Evolutionary conservation across 1,140 invertebrate genomes (phyloP).

Genomic region (Nasonia longicornis): DNA sequence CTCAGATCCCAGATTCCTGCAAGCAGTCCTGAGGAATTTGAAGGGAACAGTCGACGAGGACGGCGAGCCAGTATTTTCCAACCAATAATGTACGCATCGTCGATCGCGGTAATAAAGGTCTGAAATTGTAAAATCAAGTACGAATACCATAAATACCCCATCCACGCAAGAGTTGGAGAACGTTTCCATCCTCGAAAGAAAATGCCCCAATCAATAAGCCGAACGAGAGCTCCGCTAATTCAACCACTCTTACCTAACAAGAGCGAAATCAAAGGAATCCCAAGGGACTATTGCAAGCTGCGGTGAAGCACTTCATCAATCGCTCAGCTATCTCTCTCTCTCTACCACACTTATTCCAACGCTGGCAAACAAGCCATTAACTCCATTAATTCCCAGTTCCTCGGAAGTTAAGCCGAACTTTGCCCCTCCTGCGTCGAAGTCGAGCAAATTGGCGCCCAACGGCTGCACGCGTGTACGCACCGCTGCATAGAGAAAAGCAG

Average conservation of each 20-base stretch:
- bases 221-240: neutral
- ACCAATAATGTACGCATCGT: no score
- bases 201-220: neutral
- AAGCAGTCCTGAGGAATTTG: neutral
- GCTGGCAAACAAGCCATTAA: constrained; percentile 15
- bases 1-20: constrained; percentile 16
- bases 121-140: no score
- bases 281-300: neutral
- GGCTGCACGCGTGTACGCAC: neutral
- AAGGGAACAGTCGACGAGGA: constrained; percentile 4
- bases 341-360: neutral
- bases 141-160: no score
- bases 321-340: neutral
- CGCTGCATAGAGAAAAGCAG: neutral
- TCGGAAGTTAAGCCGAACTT: constrained; percentile 1
- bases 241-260: neutral
- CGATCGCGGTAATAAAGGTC: no score
- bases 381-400: constrained; percentile 1
- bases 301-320: neutral
- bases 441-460: neutral
- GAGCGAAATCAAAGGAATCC: neutral
- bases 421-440: neutral
- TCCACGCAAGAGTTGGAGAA: no score
- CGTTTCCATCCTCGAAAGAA: neutral
- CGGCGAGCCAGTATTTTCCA: neutral